Conservation (phyloP, 2,888 invertebrate genomes). For the Drosophila mimetica region DNA sequence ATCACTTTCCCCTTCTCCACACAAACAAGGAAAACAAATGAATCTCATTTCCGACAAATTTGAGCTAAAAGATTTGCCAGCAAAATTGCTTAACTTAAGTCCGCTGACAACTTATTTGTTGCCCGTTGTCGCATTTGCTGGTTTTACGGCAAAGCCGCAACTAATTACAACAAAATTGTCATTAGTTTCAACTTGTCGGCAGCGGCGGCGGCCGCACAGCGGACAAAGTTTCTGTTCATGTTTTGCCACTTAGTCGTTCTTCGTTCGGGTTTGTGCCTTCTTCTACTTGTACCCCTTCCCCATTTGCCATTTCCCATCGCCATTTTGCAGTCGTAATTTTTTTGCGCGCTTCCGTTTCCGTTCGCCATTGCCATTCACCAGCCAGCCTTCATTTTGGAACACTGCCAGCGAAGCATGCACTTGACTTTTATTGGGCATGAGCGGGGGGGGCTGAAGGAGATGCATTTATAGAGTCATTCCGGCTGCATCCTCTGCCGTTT, state of each 20-base stretch:
- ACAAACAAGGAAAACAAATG: constrained; percentile 66
- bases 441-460: constrained; percentile 19
- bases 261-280: constrained; percentile 9
- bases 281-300: background rate
- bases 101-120: constrained; percentile 74
- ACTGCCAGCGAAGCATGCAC: constrained; percentile 63
- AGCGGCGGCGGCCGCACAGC: constrained; percentile 70
- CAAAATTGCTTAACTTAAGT: constrained; percentile 76
- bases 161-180: constrained; percentile 80
- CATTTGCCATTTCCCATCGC: constrained; percentile 6
- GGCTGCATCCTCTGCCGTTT: constrained; percentile 60
- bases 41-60: constrained; percentile 78
- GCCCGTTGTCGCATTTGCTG: constrained; percentile 45
- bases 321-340: constrained; percentile 61
- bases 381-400: constrained; percentile 56
- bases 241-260: constrained; percentile 70
- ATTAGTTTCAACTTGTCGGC: constrained; percentile 78
- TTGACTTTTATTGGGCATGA: constrained; percentile 61
- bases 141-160: constrained; percentile 69
- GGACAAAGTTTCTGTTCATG: constrained; percentile 77
- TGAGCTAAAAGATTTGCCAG: constrained; percentile 64
- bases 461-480: constrained; percentile 74
- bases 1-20: constrained; percentile 22
- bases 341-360: constrained; percentile 72
- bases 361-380: constrained; percentile 23